A percentile compares a stretch with the other conserved stretches of the same genome.
Evolutionary conservation across 2,888 invertebrate genomes (phyloP).

Genomic region (Lycocerus yunnanus): DNA sequence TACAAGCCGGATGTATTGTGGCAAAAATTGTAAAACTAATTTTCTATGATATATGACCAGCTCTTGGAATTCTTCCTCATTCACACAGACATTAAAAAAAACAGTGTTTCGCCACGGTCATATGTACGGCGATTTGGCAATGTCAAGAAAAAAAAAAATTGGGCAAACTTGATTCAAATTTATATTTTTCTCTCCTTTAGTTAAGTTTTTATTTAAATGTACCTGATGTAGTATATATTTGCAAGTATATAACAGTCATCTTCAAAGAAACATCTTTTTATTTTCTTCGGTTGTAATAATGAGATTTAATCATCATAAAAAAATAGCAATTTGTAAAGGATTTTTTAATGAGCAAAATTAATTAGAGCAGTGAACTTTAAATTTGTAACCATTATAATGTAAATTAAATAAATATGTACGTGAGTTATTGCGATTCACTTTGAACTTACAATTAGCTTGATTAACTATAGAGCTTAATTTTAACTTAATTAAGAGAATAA

Average conservation of each 20-base stretch:
- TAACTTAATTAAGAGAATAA: not conserved
- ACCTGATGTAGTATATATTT: too few relatives aligned
- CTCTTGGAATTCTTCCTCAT: too few relatives aligned
- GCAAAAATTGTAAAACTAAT: too few relatives aligned
- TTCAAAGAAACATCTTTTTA: not conserved
- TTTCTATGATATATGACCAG: too few relatives aligned
- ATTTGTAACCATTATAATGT: not conserved
- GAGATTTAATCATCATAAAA: not conserved
- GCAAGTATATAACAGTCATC: not conserved
- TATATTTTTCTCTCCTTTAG: too few relatives aligned
- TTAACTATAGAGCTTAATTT: not conserved
- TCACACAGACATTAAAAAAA: too few relatives aligned
- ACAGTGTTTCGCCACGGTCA: too few relatives aligned
- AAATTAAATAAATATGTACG: not conserved
- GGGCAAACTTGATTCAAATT: too few relatives aligned
- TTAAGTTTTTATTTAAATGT: too few relatives aligned
- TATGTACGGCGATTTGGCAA: too few relatives aligned
- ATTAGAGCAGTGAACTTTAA: not conserved
- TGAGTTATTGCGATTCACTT: not conserved
- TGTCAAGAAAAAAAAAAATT: too few relatives aligned
- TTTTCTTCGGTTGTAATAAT: not conserved
- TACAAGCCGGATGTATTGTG: too few relatives aligned
- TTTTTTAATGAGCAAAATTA: not conserved
- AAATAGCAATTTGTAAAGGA: not conserved
- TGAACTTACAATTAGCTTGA: not conserved